phyloP scores from a whole-genome alignment of 2,888 invertebrate species.

The Cerastis leucographa region DNA sequence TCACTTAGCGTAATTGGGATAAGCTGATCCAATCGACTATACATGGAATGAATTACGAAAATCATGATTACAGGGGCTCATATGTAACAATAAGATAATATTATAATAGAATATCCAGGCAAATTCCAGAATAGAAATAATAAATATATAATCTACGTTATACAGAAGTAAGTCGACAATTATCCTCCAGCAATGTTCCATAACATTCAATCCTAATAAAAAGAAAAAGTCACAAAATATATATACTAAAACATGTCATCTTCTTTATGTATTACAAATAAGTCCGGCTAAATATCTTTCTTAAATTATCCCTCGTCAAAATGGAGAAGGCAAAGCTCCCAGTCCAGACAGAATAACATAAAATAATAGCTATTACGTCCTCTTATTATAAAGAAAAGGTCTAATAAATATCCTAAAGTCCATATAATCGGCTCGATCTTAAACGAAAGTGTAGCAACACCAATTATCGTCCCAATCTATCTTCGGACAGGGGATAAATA shows the following conservation, averaged over 20 bases:
- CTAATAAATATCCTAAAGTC: conserved; percentile 26
- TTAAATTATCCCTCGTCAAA: conserved; percentile 33
- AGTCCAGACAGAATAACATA: conserved; percentile 16
- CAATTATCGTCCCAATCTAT: conserved; percentile 65
- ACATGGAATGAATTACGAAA: background rate
- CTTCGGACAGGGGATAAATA: conserved; percentile 68
- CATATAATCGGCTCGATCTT: conserved; percentile 26
- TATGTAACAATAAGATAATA: too few species aligned
- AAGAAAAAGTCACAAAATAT: background rate
- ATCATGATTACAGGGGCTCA: background rate
- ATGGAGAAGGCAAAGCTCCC: background rate
- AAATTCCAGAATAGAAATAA: too few species aligned
- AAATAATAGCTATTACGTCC: conserved; percentile 9
- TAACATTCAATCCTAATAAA: background rate
- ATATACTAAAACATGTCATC: background rate
- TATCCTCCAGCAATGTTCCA: background rate
- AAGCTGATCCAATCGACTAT: background rate
- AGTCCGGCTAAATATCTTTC: background rate
- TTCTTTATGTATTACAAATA: conserved; percentile 12
- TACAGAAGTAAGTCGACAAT: background rate
- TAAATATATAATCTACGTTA: too few species aligned
- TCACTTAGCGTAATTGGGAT: background rate
- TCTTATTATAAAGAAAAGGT: conserved; percentile 4
- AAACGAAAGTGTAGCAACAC: conserved; percentile 56
- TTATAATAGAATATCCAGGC: too few species aligned